These are phyloP conservation scores for Caiman crocodilus DNA, from an alignment of 2,797 vertebrate genomes.

Conservation along the genomic window DNA sequence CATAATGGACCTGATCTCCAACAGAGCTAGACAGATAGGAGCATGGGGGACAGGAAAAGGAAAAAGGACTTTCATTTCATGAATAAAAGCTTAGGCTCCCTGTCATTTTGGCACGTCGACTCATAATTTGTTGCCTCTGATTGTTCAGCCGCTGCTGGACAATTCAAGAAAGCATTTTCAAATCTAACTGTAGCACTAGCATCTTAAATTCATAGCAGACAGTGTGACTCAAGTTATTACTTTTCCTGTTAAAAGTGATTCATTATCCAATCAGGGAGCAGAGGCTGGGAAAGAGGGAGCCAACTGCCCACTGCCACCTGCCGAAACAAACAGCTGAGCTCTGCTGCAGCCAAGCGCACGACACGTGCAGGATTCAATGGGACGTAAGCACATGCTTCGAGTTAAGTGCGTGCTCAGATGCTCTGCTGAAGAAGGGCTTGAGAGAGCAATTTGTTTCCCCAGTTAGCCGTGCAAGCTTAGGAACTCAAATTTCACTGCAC, in stretches of 20 bases:
- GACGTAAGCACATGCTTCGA: not conserved
- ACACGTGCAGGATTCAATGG: not conserved
- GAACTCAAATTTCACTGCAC: not conserved
- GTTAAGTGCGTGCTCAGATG: not conserved
- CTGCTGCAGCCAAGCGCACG: not conserved
- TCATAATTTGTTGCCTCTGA: not conserved
- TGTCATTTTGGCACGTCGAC: not conserved
- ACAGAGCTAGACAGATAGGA: not conserved
- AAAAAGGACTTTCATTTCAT: not conserved
- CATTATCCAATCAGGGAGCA: not conserved
- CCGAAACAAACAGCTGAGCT: not conserved
- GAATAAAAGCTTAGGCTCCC: not conserved
- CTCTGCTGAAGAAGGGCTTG: not conserved
- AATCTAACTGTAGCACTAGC: not conserved
- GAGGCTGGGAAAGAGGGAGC: not conserved
- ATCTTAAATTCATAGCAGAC: not conserved
- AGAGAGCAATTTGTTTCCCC: not conserved
- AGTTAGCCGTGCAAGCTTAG: not conserved
- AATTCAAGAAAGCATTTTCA: not conserved
- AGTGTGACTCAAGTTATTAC: not conserved
- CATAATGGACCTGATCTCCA: not conserved
- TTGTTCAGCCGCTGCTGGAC: not conserved
- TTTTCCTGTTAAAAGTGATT: not conserved
- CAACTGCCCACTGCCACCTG: not conserved
- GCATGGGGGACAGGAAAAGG: not conserved